phyloP scores from a whole-genome alignment of 2,797 vertebrate genomes.

The Neoniphon sammara region DNA sequence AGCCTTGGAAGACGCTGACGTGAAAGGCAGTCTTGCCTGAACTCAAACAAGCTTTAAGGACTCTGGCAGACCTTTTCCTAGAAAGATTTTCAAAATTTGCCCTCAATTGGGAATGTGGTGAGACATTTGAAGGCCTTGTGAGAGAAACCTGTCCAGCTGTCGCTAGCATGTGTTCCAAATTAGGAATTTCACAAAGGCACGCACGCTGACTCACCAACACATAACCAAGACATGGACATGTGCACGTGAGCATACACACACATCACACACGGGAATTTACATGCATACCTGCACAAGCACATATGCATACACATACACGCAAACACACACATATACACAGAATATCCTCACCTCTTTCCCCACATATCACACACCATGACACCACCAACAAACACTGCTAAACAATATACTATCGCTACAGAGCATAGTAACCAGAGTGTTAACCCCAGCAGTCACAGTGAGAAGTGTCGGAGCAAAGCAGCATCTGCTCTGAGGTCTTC shows the following conservation, averaged over 20 bases:
- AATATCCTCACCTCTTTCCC: neutral
- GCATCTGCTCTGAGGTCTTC: slow-evolving; percentile 75
- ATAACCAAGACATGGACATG: slow-evolving; percentile 16
- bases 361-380: neutral
- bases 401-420: slow-evolving; percentile 1
- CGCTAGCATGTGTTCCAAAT: slow-evolving; percentile 80
- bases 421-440: slow-evolving; percentile 14
- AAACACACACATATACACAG: neutral
- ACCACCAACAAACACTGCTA: neutral
- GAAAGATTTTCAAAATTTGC: slow-evolving; percentile 69
- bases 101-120: slow-evolving; percentile 71
- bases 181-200: slow-evolving; percentile 68
- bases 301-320: neutral
- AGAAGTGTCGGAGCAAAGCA: slow-evolving; percentile 37
- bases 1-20: slow-evolving; percentile 23
- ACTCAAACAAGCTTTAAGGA: slow-evolving; percentile 33
- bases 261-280: slow-evolving; percentile 19
- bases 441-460: slow-evolving; percentile 10
- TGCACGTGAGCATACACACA: slow-evolving; percentile 26
- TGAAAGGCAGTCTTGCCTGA: slow-evolving; percentile 7
- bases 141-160: slow-evolving; percentile 77
- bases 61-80: slow-evolving; percentile 37
- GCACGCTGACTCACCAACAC: slow-evolving; percentile 51
- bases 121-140: slow-evolving; percentile 77
- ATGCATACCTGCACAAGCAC: slow-evolving; percentile 16